Evolutionary conservation across 2,888 invertebrate genomes (phyloP).

Genomic region (Agriopis aurantiaria): DNA sequence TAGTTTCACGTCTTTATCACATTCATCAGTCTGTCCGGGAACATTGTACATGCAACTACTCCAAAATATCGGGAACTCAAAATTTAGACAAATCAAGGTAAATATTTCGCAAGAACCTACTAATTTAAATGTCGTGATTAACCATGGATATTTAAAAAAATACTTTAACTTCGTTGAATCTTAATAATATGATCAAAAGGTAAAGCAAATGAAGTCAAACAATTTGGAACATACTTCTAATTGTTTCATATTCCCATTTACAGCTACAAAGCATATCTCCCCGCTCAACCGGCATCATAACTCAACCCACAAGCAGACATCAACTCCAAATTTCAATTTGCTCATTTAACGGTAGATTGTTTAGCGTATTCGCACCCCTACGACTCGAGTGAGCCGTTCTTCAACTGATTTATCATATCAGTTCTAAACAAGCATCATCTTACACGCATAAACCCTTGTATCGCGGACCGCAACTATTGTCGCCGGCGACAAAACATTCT

Average conservation of each 20-base stretch:
- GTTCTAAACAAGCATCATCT: slow-evolving; percentile 85
- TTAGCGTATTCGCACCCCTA: slow-evolving; percentile 69
- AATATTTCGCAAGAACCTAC: too few relatives aligned
- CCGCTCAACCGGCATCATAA: slow-evolving; percentile 42
- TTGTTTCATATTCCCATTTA: background rate
- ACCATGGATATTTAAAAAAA: too few relatives aligned
- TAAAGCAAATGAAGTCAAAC: background rate
- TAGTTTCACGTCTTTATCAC: too few relatives aligned
- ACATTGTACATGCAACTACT: too few relatives aligned
- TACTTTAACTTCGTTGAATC: too few relatives aligned
- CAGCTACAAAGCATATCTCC: slow-evolving; percentile 17
- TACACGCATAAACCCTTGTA: slow-evolving; percentile 84
- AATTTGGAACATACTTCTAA: background rate
- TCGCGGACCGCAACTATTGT: slow-evolving; percentile 63
- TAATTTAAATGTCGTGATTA: too few relatives aligned
- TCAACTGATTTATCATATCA: slow-evolving; percentile 86
- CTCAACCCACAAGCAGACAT: slow-evolving; percentile 48
- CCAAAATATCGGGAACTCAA: too few relatives aligned
- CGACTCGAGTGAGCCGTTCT: slow-evolving; percentile 78
- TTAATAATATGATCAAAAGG: too few relatives aligned
- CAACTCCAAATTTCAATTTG: slow-evolving; percentile 73
- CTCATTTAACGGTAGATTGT: slow-evolving; percentile 78
- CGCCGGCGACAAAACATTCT: slow-evolving; percentile 69
- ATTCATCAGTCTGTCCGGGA: too few relatives aligned
- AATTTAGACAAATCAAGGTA: too few relatives aligned